A percentile compares a stretch with the other conserved stretches of the same genome.
These are phyloP conservation scores for Premnoplex brunnescens DNA, from an alignment of 2,797 vertebrate species.

Conservation along the genomic window DNA sequence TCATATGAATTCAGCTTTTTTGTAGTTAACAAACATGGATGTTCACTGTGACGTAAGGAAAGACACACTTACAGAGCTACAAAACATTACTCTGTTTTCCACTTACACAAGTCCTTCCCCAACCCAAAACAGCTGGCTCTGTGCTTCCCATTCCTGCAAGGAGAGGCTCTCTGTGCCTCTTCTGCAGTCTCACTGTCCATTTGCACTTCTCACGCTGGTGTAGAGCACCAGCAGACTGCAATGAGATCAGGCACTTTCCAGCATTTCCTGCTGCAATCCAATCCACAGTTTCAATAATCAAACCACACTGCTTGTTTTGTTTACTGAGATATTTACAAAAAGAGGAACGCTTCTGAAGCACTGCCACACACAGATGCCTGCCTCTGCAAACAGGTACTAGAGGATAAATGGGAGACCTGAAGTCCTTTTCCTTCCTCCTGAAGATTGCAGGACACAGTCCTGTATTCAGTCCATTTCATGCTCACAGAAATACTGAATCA, in stretches of 20 bases:
- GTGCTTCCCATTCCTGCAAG: accelerated
- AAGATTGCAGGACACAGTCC: not conserved
- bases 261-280: not conserved
- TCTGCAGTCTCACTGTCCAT: not conserved
- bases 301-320: not conserved
- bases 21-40: not conserved
- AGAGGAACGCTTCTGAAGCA: not conserved
- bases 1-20: not conserved
- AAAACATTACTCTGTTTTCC: not conserved
- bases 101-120: not conserved
- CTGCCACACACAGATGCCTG: not conserved
- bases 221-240: not conserved
- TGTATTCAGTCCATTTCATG: not conserved
- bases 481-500: not conserved
- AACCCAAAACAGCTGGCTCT: not conserved
- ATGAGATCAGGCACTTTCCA: not conserved
- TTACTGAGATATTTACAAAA: not conserved
- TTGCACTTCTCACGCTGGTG: not conserved
- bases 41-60: accelerated
- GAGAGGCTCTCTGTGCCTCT: not conserved
- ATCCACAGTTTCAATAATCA: not conserved
- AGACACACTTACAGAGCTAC: not conserved
- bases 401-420: not conserved
- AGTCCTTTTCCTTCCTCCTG: not conserved
- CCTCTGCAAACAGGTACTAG: not conserved